Percentiles rank a stretch among this genome's conserved stretches.
Conservation (phyloP, 2,113 vertebrate genomes). For the Lichenostomus cassidix region DNA sequence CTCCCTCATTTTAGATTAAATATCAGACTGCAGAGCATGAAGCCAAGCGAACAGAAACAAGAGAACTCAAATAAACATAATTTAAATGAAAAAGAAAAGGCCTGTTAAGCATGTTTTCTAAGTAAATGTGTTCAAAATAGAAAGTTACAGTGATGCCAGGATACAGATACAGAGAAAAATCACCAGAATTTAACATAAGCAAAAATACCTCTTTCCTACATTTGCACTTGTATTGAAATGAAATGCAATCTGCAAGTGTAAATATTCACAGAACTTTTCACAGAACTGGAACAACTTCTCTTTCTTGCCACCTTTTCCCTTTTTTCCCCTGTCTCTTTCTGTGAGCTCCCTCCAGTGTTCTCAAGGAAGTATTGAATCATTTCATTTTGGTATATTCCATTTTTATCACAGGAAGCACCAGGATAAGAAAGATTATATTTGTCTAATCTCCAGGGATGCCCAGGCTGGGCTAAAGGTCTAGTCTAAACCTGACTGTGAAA, state of each 20-base stretch:
- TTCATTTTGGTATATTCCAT: neutral
- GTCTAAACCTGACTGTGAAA: neutral
- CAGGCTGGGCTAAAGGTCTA: neutral
- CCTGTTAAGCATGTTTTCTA: conserved; percentile 8
- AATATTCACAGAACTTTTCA: neutral
- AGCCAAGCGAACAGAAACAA: conserved; percentile 60
- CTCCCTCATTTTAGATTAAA: conserved; percentile 52
- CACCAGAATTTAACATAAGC: neutral
- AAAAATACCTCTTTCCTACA: neutral
- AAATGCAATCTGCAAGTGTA: neutral
- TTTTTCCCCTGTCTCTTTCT: conserved; percentile 48
- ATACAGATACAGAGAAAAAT: neutral
- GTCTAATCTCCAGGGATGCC: neutral
- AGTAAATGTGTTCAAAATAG: neutral
- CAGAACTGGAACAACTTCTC: neutral
- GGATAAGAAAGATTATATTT: neutral
- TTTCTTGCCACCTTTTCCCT: neutral
- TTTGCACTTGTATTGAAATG: neutral
- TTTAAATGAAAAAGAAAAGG: conserved; percentile 64
- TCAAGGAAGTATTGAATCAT: conserved; percentile 29
- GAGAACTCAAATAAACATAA: conserved; percentile 58
- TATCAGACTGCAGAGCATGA: conserved; percentile 50
- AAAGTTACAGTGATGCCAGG: conserved; percentile 8
- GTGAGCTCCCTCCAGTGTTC: conserved; percentile 71
- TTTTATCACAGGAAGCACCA: neutral